Conservation (phyloP, 1,140 invertebrate species). For the Cataglyphis hispanica region DNA sequence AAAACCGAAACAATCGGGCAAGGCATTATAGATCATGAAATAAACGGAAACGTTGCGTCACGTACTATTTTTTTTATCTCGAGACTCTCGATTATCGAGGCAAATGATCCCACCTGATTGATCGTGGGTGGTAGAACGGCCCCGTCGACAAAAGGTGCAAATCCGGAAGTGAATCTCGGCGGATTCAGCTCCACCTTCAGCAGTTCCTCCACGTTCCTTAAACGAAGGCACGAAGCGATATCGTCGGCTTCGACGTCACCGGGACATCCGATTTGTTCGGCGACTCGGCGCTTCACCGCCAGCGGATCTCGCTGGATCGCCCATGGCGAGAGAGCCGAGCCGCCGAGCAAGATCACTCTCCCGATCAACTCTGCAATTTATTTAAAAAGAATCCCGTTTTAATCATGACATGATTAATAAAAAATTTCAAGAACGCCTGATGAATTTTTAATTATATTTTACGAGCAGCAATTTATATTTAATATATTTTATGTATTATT, state of each 20-base stretch:
- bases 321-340: slow-evolving; percentile 98
- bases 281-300: slow-evolving; percentile 92
- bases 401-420: slow-evolving; percentile 7
- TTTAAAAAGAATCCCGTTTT: neutral
- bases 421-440: slow-evolving; percentile 2
- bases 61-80: neutral
- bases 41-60: slow-evolving; percentile 6
- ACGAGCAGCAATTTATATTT: neutral
- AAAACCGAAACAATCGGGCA: slow-evolving; percentile 20
- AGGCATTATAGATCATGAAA: slow-evolving; percentile 5
- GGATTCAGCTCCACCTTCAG: slow-evolving; percentile 91
- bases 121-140: slow-evolving; percentile 88
- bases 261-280: slow-evolving; percentile 92
- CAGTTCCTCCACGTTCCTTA: slow-evolving; percentile 90
- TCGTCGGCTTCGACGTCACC: slow-evolving; percentile 92
- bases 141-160: slow-evolving; percentile 96
- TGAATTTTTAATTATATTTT: slow-evolving; percentile 11
- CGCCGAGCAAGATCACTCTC: slow-evolving; percentile 96
- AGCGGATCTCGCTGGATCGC: slow-evolving; percentile 96
- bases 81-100: slow-evolving; percentile 34
- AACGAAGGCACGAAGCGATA: slow-evolving; percentile 93
- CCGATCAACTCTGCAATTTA: slow-evolving; percentile 93
- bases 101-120: slow-evolving; percentile 77
- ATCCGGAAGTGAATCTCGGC: slow-evolving; percentile 94
- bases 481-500: no score